Percentiles rank a stretch among this genome's conserved stretches.
Conservation (phyloP, 2,888 invertebrate genomes). For the Brachyopa scutellaris region DNA sequence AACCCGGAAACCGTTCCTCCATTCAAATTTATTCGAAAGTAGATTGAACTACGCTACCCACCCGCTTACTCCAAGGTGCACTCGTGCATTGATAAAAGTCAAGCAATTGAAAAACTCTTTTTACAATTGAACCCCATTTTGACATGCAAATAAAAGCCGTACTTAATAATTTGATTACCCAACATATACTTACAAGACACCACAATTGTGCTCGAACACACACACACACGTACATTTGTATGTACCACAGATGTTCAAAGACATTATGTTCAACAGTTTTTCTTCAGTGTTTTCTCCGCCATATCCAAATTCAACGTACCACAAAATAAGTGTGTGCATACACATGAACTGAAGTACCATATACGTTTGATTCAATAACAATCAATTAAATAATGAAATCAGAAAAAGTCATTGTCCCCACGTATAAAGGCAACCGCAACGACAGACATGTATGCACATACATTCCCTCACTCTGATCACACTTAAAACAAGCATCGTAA, state of each 20-base stretch:
- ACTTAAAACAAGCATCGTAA: constrained; percentile 55
- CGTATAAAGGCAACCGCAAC: constrained; percentile 59
- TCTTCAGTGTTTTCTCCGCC: constrained; percentile 19
- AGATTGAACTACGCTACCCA: constrained; percentile 7
- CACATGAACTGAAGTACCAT: constrained; percentile 22
- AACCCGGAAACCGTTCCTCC: not conserved
- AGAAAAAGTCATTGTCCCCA: constrained; percentile 49
- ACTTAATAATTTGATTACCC: constrained; percentile 63
- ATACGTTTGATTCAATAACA: constrained; percentile 63
- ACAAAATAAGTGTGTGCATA: constrained; percentile 20
- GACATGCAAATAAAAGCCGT: constrained; percentile 41
- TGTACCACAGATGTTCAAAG: constrained; percentile 52
- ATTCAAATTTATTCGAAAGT: not conserved
- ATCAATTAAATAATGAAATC: constrained; percentile 66
- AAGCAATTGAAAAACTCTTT: constrained; percentile 37
- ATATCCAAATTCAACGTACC: constrained; percentile 19
- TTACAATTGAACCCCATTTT: constrained; percentile 28
- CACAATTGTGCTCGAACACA: constrained; percentile 25
- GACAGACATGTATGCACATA: not conserved
- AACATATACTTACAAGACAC: constrained; percentile 43
- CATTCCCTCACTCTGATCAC: constrained; percentile 7
- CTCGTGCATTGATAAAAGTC: not conserved
- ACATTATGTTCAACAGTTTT: constrained; percentile 55
- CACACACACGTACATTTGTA: not conserved
- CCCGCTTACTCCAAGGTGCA: not conserved